These are phyloP conservation scores for Muscicapa comitata DNA, from an alignment of 2,797 vertebrate species.

Conservation along the genomic window DNA sequence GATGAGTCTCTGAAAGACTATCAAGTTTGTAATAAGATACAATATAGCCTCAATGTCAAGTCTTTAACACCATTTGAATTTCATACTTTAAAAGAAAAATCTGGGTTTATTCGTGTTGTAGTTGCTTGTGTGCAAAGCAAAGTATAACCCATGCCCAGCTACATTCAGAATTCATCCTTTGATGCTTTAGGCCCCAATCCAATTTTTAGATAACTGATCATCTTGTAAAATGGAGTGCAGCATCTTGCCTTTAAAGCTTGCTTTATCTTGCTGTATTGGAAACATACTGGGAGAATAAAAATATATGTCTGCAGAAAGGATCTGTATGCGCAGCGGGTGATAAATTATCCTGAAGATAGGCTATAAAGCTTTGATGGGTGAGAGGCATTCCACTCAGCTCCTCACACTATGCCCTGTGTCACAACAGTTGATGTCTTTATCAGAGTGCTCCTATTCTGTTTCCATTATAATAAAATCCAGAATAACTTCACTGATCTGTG, in stretches of 20 bases:
- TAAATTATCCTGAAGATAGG: slow-evolving; percentile 24
- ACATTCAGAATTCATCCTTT: neutral
- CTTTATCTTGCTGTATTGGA: neutral
- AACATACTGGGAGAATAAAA: slow-evolving; percentile 32
- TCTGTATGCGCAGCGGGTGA: neutral
- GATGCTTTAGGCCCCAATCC: neutral
- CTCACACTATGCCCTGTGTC: neutral
- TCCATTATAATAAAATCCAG: slow-evolving; percentile 7
- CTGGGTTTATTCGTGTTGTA: neutral
- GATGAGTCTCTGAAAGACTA: neutral
- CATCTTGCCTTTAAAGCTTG: neutral
- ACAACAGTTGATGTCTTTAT: slow-evolving; percentile 35
- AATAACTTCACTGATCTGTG: neutral
- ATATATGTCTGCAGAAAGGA: neutral
- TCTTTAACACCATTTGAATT: neutral
- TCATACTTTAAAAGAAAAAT: neutral
- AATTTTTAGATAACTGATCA: neutral
- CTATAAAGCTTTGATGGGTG: slow-evolving; percentile 27
- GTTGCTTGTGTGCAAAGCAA: neutral
- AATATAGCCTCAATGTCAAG: fast-evolving
- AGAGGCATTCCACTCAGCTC: slow-evolving; percentile 36
- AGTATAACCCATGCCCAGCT: neutral
- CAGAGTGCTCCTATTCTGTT: neutral
- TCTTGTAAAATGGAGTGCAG: neutral
- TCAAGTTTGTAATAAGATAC: neutral